phyloP scores from a whole-genome alignment of 1,140 invertebrate species.

The Drosophila kurseongensis region DNA sequence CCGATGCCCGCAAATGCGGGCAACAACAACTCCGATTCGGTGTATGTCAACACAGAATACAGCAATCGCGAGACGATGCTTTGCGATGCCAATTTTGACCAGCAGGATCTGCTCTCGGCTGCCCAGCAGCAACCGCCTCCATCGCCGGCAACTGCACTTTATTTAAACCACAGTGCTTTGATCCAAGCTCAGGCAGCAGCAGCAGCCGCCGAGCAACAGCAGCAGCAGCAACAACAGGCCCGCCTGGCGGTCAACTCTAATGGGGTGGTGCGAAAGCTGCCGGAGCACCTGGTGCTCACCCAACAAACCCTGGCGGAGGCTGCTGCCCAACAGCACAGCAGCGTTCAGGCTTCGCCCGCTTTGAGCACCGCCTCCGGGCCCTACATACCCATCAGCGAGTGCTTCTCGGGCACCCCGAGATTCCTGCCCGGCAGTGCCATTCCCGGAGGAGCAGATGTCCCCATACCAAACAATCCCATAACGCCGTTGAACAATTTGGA shows the following conservation, averaged over 20 bases:
- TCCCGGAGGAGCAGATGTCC: conserved; percentile 7
- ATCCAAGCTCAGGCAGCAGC: conserved; percentile 67
- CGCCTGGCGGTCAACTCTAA: conserved; percentile 68
- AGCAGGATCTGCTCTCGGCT: conserved; percentile 65
- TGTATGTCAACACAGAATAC: conserved; percentile 80
- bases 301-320: conserved; percentile 63
- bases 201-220: conserved; percentile 21
- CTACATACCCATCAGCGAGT: conserved; percentile 94
- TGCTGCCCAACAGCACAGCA: conserved; percentile 68
- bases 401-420: conserved; percentile 91
- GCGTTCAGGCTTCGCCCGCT: conserved; percentile 87
- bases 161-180: conserved; percentile 73
- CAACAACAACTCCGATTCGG: conserved; percentile 73
- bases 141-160: conserved; percentile 69
- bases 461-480: conserved; percentile 60
- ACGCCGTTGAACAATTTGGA: conserved; percentile 83
- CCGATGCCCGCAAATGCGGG: conserved; percentile 33
- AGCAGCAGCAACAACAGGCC: conserved; percentile 35
- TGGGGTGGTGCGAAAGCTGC: conserved; percentile 78
- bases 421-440: conserved; percentile 46
- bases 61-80: conserved; percentile 73
- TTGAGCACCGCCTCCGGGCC: conserved; percentile 88
- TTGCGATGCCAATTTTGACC: conserved; percentile 70
- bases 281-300: conserved; percentile 77
- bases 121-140: conserved; percentile 72